phyloP scores from a whole-genome alignment of 2,797 vertebrate species.

The Falco cherrug region DNA sequence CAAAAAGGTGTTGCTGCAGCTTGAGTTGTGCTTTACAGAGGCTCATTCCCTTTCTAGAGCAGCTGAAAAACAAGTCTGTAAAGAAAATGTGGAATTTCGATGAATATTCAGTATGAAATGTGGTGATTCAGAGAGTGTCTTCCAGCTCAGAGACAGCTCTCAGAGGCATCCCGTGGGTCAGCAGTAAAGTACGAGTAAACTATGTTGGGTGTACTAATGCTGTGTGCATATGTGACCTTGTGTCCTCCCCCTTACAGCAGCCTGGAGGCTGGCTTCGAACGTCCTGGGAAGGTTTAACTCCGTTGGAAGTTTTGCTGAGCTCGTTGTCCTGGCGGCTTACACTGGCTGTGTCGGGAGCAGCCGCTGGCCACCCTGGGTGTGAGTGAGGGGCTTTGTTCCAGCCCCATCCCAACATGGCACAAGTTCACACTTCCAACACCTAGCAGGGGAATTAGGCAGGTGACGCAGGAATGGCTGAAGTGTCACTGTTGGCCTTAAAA shows the following conservation, averaged over 20 bases:
- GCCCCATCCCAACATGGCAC: not conserved
- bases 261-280: not conserved
- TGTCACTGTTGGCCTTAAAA: not conserved
- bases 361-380: not conserved
- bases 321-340: not conserved
- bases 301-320: not conserved
- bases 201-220: not conserved
- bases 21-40: not conserved
- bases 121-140: not conserved
- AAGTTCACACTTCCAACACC: not conserved
- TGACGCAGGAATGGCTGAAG: not conserved
- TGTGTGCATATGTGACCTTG: too few species aligned
- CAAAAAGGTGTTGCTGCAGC: not conserved
- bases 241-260: not conserved
- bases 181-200: not conserved
- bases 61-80: not conserved
- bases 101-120: not conserved
- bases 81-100: not conserved
- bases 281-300: not conserved
- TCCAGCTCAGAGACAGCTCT: not conserved
- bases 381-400: not conserved
- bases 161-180: not conserved
- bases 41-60: not conserved
- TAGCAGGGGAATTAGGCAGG: not conserved
- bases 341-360: rapidly evolving